Percentiles rank a stretch among this genome's conserved stretches.
These are phyloP conservation scores for Entomobrya multifasciata DNA, from an alignment of 2,888 invertebrate species.

Conservation along the genomic window DNA sequence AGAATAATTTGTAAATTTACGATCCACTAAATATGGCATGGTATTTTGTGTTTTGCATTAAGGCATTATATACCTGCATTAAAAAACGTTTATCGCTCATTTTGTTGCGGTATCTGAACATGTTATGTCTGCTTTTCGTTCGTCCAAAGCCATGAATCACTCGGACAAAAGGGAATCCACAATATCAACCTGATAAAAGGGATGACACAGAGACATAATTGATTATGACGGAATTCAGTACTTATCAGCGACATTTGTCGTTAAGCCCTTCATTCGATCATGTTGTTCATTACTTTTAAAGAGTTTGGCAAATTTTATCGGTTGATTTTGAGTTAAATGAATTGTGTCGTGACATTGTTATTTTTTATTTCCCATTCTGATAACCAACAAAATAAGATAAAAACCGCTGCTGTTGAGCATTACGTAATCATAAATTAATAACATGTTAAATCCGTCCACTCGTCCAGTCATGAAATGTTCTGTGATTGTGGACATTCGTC, in stretches of 20 bases:
- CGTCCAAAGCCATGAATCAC: too few relatives aligned
- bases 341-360: slow-evolving; percentile 13
- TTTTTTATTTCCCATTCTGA: neutral
- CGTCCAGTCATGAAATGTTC: neutral
- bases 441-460: neutral
- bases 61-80: too few relatives aligned
- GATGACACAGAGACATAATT: too few relatives aligned
- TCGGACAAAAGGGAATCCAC: too few relatives aligned
- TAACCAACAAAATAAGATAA: neutral
- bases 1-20: too few relatives aligned
- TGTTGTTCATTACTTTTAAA: neutral
- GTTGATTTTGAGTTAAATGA: neutral
- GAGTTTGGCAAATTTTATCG: slow-evolving; percentile 13
- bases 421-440: slow-evolving; percentile 20
- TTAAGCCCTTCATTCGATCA: too few relatives aligned
- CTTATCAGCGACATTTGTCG: neutral
- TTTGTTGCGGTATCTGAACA: too few relatives aligned
- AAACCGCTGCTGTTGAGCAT: neutral
- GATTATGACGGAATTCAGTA: neutral
- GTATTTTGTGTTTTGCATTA: too few relatives aligned
- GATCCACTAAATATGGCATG: too few relatives aligned
- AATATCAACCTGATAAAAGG: too few relatives aligned
- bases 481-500: neutral
- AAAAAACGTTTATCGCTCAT: too few relatives aligned
- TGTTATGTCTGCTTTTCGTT: too few relatives aligned